phyloP scores from a whole-genome alignment of 1,140 invertebrate genomes.

The Rhagoletis pomonella region DNA sequence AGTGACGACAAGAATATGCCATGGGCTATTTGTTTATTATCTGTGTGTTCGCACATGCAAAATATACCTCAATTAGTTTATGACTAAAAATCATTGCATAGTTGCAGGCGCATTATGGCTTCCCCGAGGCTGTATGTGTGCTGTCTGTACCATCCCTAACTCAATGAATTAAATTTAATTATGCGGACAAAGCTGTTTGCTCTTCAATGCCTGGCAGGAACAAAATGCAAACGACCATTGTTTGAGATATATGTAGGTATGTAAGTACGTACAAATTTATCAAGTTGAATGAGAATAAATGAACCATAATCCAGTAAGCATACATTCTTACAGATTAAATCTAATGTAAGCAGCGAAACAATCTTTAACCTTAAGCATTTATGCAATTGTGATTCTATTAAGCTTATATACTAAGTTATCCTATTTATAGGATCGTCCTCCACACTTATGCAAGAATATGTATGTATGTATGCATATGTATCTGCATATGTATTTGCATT shows the following conservation, averaged over 20 bases:
- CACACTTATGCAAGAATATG: too few relatives aligned
- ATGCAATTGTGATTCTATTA: background rate
- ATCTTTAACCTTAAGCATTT: background rate
- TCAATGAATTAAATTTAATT: conserved; percentile 23
- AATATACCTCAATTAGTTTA: background rate
- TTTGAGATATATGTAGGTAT: too few relatives aligned
- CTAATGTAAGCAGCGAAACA: too few relatives aligned
- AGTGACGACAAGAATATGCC: background rate
- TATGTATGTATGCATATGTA: too few relatives aligned
- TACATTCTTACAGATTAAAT: too few relatives aligned
- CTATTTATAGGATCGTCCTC: too few relatives aligned
- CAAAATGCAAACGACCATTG: too few relatives aligned
- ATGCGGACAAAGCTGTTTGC: background rate
- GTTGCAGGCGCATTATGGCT: conserved; percentile 24
- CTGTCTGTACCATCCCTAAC: background rate
- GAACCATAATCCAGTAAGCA: too few relatives aligned
- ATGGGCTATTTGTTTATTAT: background rate
- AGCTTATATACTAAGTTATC: background rate
- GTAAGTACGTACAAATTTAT: too few relatives aligned
- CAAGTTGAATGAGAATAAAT: too few relatives aligned
- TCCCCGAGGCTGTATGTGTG: background rate
- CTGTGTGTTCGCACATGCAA: background rate
- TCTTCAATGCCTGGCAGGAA: background rate
- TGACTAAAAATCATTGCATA: conserved; percentile 22
- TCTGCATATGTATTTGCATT: too few relatives aligned